phyloP scores from a whole-genome alignment of 1,140 invertebrate genomes.

The Kradibia gibbosae region DNA sequence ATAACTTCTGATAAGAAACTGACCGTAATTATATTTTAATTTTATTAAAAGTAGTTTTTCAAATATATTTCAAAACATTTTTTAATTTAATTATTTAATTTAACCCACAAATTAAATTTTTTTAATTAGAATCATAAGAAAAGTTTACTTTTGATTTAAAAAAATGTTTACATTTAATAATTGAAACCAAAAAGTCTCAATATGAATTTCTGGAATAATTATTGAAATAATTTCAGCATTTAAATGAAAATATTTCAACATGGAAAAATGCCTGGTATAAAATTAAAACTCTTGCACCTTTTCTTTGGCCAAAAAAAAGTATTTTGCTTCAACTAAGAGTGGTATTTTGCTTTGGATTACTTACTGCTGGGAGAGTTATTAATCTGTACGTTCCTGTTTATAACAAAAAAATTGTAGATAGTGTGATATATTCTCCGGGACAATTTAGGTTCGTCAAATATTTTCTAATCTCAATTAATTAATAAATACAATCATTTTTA shows the following conservation, averaged over 20 bases:
- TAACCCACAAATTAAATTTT: no score
- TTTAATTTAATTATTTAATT: no score
- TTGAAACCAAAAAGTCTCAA: background rate
- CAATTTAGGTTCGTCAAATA: constrained; percentile 61
- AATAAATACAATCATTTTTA: background rate
- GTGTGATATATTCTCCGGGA: constrained; percentile 66
- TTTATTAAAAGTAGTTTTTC: background rate
- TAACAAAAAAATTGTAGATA: constrained; percentile 85
- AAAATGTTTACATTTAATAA: background rate
- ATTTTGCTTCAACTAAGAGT: constrained; percentile 85
- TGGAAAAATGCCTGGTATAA: constrained; percentile 87
- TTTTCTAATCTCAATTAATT: constrained; percentile 23
- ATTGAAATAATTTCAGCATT: constrained; percentile 66
- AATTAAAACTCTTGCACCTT: constrained; percentile 85
- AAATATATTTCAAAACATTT: no score
- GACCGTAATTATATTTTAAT: no score
- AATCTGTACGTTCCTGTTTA: constrained; percentile 96
- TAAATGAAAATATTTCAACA: constrained; percentile 79
- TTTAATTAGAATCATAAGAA: constrained; percentile 15
- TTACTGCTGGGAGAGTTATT: constrained; percentile 87
- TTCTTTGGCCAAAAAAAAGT: constrained; percentile 94
- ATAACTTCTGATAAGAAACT: no score
- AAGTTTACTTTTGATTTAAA: background rate
- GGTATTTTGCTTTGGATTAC: constrained; percentile 84
- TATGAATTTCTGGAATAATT: background rate